A percentile compares a stretch with the other conserved stretches of the same genome.
Conservation (phyloP, 1,140 invertebrate species). For the Gonioctena quinquepunctata region DNA sequence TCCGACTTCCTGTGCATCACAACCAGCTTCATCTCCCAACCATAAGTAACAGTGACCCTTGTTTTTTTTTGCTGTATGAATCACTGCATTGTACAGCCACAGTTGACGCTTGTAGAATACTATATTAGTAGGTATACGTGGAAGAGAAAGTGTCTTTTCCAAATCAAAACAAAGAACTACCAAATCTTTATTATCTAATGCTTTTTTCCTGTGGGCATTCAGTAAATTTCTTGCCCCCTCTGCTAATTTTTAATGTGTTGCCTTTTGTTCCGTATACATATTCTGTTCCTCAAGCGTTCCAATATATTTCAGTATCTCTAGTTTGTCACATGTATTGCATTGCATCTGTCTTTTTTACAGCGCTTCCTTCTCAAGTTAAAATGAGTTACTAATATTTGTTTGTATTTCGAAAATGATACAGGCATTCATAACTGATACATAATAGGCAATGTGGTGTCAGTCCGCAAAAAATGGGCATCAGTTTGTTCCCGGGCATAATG, state of each 20-base stretch:
- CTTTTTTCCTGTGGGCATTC: not conserved
- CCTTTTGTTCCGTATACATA: not conserved
- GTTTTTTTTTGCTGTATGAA: slow-evolving; percentile 20
- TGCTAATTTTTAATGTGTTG: slow-evolving; percentile 4
- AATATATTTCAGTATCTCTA: slow-evolving; percentile 12
- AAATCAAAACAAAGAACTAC: slow-evolving; percentile 19
- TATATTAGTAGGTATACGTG: slow-evolving; percentile 22
- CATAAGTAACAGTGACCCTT: slow-evolving; percentile 1
- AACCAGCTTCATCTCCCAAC: slow-evolving; percentile 15
- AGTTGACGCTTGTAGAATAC: slow-evolving; percentile 27
- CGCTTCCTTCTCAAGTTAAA: slow-evolving; percentile 22
- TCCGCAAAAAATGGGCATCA: slow-evolving; percentile 9
- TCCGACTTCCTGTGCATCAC: slow-evolving; percentile 20
- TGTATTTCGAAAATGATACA: slow-evolving; percentile 15
- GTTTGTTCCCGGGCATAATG: slow-evolving; percentile 10
- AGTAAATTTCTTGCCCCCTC: slow-evolving; percentile 2
- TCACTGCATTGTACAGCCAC: slow-evolving; percentile 23
- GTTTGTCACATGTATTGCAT: slow-evolving; percentile 24
- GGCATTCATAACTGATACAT: slow-evolving; percentile 23
- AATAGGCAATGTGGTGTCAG: slow-evolving; percentile 11
- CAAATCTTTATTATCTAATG: not conserved
- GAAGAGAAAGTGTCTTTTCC: slow-evolving; percentile 23
- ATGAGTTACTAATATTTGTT: slow-evolving; percentile 10
- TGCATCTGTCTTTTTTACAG: slow-evolving; percentile 26
- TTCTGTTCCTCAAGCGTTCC: slow-evolving; percentile 4